Conservation (phyloP, 2,797 vertebrate species). For the Aeoliscus strigatus region DNA sequence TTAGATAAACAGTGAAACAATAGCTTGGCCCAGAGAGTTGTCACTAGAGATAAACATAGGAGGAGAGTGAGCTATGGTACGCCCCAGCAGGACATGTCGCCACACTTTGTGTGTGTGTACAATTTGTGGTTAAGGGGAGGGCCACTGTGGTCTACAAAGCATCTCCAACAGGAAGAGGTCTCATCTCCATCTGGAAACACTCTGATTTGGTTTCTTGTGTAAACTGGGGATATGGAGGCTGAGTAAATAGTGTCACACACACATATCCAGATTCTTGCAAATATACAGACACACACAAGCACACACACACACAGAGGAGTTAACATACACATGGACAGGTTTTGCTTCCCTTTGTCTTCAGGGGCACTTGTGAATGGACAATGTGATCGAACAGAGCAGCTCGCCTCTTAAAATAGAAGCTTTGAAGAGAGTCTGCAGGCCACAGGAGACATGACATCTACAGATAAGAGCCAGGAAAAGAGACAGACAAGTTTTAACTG, state of each 20-base stretch:
- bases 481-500: constrained; percentile 29
- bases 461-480: constrained; percentile 50
- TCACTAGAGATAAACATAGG: constrained; percentile 64
- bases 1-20: constrained; percentile 71
- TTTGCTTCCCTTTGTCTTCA: constrained; percentile 48
- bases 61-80: constrained; percentile 46
- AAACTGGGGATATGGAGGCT: constrained; percentile 42
- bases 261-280: not conserved
- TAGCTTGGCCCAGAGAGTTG: constrained; percentile 61
- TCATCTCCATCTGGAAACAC: constrained; percentile 69
- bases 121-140: constrained; percentile 37
- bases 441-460: constrained; percentile 36
- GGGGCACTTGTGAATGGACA: constrained; percentile 35
- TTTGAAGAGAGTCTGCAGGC: constrained; percentile 33
- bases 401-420: constrained; percentile 57
- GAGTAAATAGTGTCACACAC: constrained; percentile 39
- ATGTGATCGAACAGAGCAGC: constrained; percentile 38
- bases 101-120: constrained; percentile 12
- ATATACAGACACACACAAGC: constrained; percentile 1
- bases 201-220: constrained; percentile 40
- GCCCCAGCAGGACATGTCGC: constrained; percentile 34
- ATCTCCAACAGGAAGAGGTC: too few species aligned
- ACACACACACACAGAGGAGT: not conserved
- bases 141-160: constrained; percentile 41
- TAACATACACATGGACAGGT: constrained; percentile 34